Base-by-base conservation (phyloP, 1,140 invertebrate species). In the Drosophila hydei region DNA sequence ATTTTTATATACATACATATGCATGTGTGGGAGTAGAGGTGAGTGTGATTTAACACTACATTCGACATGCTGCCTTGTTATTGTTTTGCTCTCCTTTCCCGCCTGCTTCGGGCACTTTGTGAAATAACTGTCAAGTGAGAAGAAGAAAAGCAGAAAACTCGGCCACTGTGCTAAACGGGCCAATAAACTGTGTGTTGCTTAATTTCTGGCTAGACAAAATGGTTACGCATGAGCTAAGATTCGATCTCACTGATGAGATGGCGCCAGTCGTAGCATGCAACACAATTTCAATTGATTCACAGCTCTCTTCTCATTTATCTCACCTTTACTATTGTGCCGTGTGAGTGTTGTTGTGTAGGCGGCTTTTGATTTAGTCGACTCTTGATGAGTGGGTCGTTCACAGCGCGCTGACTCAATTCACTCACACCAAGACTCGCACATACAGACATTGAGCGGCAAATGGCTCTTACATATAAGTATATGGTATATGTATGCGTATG, bases 391-490 rank as follows among this genome's bases (percentile, higher is more conserved):
- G 65, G 65, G 83, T 62, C 55, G 60, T 45, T 72, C 47, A 59
- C 63, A 75, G 68, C 67, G 56, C 62, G 40, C 83, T 87, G 81
- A 87, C 67, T 87, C 83, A 85, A 74, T 62, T 25, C 45, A 18
- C 60, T 18, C 45, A 18, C 60, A 52, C 47, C 27, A 18, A 61
- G 38, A 55, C n/a, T 58, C 8, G 25, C 33, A 42, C 0, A 63
- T 7, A 42, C 50, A 60, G 9, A 47, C n/a, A 60, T 50, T 48
- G 21, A 58, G 42, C 47, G 27, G 43, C 40, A 61, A 60, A 55
- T 55, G 54, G 47, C 64, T 40, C 64, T 40, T n/a, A 58, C 33
- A 48, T 72, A 1, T 14, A 19, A 21, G 6, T 45, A 5, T 12
- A 18, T 40, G 25, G 3, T 14, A 19, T 45, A n/a, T 45, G 11